Conservation (phyloP, 1,140 invertebrate genomes). For the Teleopsis dalmanni region DNA sequence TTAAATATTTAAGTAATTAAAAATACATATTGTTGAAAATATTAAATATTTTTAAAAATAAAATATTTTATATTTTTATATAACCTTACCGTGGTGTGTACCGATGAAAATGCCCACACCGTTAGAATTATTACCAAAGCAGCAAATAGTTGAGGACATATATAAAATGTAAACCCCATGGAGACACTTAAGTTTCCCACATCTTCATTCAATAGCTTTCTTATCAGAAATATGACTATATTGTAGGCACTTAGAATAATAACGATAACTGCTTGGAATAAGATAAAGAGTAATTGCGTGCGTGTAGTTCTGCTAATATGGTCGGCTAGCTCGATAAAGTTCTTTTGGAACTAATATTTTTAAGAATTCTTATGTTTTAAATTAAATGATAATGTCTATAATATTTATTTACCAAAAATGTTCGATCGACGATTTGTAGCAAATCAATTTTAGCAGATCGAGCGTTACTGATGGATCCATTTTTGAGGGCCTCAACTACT, state of each 20-base stretch:
- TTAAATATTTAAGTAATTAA: no score
- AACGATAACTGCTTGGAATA: constrained; percentile 8
- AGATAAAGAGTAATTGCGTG: constrained; percentile 14
- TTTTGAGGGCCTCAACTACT: no score
- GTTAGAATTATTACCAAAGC: not conserved
- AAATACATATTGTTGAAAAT: no score
- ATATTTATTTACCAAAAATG: no score
- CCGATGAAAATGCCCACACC: constrained; percentile 10
- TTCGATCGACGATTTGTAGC: no score
- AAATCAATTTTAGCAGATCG: no score
- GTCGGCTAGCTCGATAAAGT: constrained; percentile 16
- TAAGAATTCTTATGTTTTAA: no score
- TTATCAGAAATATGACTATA: constrained; percentile 15
- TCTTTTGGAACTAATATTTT: constrained; percentile 17
- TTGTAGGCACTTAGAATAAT: constrained; percentile 20
- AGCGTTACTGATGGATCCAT: no score
- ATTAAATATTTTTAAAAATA: not conserved
- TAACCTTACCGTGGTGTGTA: constrained; percentile 13
- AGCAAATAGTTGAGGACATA: constrained; percentile 13
- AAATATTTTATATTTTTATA: not conserved
- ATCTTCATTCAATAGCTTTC: constrained; percentile 5
- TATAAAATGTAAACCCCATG: constrained; percentile 13
- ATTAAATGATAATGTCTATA: no score
- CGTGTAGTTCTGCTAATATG: constrained; percentile 9
- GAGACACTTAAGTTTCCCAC: constrained; percentile 5